Evolutionary conservation across 2,113 vertebrate genomes (phyloP), one percentile per base, ranked within the genome.

Genomic region (Paralichthys olivaceus): DNA sequence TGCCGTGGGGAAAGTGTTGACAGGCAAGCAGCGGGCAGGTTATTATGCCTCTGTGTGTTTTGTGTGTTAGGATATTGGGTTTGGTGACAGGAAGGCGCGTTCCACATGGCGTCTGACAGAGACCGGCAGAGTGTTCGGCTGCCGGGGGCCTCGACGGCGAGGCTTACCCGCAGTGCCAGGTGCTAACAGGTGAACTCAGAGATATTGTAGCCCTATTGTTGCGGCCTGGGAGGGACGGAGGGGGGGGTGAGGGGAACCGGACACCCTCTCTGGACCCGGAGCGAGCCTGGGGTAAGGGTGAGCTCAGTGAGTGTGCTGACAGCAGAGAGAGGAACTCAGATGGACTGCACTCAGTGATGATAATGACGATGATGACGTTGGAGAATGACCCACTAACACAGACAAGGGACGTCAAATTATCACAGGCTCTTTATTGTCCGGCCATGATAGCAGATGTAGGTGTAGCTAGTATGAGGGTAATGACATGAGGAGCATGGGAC

Each of bases 131-230:
- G 80, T 69, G 70, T 76, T 67, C 64, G 74, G 77, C 72, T 83
- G 83, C 77, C 51, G 63, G 76, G 28, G 43, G 67, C 40, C 28
- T 54, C 61, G 19, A 83, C 67, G 29, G 51, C 53, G 75, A 80
- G 87, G 65, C 81, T 67, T 73, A 69, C 79, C 51, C 7, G 59
- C 58, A 20, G 78, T 65, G 75, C 70, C 80, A 81, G 81, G 88
- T 80, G 92, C 56, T 85, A 91, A 91, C 91, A 93, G 92, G 88
- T 82, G 83, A 91, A 87, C 90, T 84, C 79, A 85, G 88, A 83
- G 84, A 86, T 90, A 87, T 84, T 87, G 88, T 88, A 71, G 83
- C 78, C 59, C 71, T 69, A 83, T 86, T 90, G 87, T 91, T 67
- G 66, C 53, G 17, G 73, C 74, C 81, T 75, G 69, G 80, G 57